Base-by-base conservation (phyloP, 1,140 invertebrate species). In the Uloborus diversus region DNA sequence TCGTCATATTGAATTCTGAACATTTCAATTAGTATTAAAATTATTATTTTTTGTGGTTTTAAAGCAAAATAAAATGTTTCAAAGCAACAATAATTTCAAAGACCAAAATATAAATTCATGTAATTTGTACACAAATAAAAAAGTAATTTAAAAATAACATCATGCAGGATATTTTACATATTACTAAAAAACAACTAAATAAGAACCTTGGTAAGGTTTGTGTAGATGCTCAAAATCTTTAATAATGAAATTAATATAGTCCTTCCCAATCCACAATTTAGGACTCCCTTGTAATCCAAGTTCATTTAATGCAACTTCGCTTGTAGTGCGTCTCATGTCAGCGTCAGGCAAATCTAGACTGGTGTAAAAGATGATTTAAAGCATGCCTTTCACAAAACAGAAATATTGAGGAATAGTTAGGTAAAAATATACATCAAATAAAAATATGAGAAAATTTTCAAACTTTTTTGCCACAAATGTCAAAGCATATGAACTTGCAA, bases 171-270 rank as follows among this genome's bases (percentile, higher is more conserved):
- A n/a, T n/a, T n/a, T n/a, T n/a, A n/a, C n/a, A n/a, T n/a, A n/a
- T n/a, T n/a, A n/a, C n/a, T n/a, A n/a, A n/a, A n/a, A n/a, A 17
- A 56, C 14, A 11, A 20, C 51, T 7, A 56, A 75, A 61, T 35
- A 86, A 87, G 86, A 79, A 93, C 92, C 93, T 84, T 91, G 90
- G 89, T 93, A 98, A 0, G 97, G 97, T 76, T 91, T 90, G 83
- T 99, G 93, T 32, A 97, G 89, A 87, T 96, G 93, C 76, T 92
- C 91, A 87, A 98, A 98, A 88, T 99, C 97, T 87, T 98, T 98
- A n/a, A 96, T 92, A 83, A 99, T 98, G 86, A 98, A 99, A 88
- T 99, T 99, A 4, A 92, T 92, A 85, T 99, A 99, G 86, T 99
- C 97, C 87, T 99, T 98, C 35, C 97, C 97, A 51, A 97, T 91